Evolutionary conservation across 64 coral and sea anemone genomes (phyloP).

Genomic region (Stichodactyla helianthus): DNA sequence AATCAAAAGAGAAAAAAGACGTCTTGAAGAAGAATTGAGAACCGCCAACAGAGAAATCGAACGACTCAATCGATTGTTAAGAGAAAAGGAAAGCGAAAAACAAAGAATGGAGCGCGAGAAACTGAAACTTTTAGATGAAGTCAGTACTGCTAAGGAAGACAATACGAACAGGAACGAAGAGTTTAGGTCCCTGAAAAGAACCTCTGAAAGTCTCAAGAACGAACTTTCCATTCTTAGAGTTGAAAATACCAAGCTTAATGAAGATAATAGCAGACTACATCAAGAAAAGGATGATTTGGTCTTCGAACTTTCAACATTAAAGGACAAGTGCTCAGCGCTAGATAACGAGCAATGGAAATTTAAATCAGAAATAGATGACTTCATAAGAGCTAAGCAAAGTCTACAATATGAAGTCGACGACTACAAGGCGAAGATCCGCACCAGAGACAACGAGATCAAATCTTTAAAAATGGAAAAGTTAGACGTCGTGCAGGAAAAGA

Average conservation of each 20-base stretch:
- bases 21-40: constrained; percentile 40
- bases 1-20: constrained; percentile 20
- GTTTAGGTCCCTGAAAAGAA: constrained; percentile 16
- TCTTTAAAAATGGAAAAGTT: not conserved
- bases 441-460: not conserved
- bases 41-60: constrained; percentile 43
- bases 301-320: constrained; percentile 51
- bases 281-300: constrained; percentile 62
- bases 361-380: constrained; percentile 43
- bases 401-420: not conserved
- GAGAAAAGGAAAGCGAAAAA: constrained; percentile 3
- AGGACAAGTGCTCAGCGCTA: constrained; percentile 55
- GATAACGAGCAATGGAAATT: constrained; percentile 52
- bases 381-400: not conserved
- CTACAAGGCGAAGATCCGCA: not conserved
- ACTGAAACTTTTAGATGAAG: constrained; percentile 10
- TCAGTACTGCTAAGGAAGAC: not conserved
- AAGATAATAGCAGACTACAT: not conserved
- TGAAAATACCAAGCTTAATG: not conserved
- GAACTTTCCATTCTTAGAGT: not conserved
- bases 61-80: constrained; percentile 19
- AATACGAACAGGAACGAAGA: not conserved
- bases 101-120: constrained; percentile 31
- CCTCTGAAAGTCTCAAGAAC: constrained; percentile 10
- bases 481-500: constrained; percentile 38